A percentile compares a stretch with the other conserved stretches of the same genome.
These are phyloP conservation scores for Cyanoramphus novaezelandiae DNA, from an alignment of 2,113 vertebrate genomes.

Conservation along the genomic window DNA sequence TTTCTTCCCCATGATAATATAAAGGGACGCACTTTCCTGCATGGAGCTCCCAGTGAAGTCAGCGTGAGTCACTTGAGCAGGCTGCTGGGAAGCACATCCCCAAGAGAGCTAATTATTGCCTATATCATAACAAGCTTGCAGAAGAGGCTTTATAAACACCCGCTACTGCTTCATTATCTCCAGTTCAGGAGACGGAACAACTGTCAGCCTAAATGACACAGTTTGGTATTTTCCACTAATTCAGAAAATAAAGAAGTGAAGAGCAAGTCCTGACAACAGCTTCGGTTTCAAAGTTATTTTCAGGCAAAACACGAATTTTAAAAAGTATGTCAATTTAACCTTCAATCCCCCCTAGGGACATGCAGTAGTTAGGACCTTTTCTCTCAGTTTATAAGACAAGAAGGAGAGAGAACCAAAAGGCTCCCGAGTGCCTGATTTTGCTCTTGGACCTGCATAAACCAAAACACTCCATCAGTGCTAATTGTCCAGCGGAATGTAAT, in stretches of 20 bases:
- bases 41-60: neutral
- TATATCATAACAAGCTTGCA: neutral
- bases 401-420: neutral
- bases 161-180: conserved; percentile 10
- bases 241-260: neutral
- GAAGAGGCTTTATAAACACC: conserved; percentile 38
- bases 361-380: neutral
- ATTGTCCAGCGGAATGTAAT: neutral
- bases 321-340: neutral
- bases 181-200: conserved; percentile 11
- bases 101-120: conserved; percentile 50
- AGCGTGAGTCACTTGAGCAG: neutral
- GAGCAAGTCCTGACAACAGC: neutral
- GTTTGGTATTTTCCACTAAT: neutral
- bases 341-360: accelerated
- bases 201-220: neutral
- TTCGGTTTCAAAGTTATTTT: neutral
- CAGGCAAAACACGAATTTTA: neutral
- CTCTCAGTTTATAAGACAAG: neutral
- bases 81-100: neutral
- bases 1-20: neutral
- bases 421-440: neutral
- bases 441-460: neutral
- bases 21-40: neutral
- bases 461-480: neutral